phyloP scores from a whole-genome alignment of 2,113 vertebrate genomes.

The Scolopax mira region DNA sequence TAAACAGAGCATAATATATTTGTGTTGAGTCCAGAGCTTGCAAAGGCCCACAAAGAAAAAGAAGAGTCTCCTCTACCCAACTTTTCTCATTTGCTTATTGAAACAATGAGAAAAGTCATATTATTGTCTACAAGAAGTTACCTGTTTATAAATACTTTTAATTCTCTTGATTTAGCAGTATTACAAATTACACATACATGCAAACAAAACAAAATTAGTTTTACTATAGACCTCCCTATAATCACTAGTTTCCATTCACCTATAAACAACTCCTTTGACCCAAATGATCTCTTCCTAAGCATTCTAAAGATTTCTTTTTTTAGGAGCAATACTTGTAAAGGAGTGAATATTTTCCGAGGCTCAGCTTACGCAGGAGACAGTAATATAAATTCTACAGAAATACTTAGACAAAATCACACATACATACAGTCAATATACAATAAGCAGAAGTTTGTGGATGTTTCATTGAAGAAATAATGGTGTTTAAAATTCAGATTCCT shows the following conservation, averaged over 20 bases:
- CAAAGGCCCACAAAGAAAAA: not conserved
- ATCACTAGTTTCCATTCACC: not conserved
- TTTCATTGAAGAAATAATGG: not conserved
- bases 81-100: not conserved
- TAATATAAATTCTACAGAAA: not conserved
- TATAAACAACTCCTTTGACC: not conserved
- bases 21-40: not conserved
- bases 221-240: not conserved
- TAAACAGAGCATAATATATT: not conserved
- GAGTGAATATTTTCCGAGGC: not conserved
- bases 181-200: not conserved
- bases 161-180: not conserved
- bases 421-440: not conserved
- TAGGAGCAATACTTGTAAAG: not conserved
- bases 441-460: not conserved
- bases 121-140: not conserved
- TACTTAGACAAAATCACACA: not conserved
- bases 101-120: not conserved
- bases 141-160: not conserved
- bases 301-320: not conserved
- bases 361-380: not conserved
- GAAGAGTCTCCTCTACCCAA: not conserved
- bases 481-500: not conserved
- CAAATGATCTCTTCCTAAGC: not conserved
- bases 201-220: not conserved